phyloP scores from a whole-genome alignment of 2,113 vertebrate genomes.

The Condylura cristata region DNA sequence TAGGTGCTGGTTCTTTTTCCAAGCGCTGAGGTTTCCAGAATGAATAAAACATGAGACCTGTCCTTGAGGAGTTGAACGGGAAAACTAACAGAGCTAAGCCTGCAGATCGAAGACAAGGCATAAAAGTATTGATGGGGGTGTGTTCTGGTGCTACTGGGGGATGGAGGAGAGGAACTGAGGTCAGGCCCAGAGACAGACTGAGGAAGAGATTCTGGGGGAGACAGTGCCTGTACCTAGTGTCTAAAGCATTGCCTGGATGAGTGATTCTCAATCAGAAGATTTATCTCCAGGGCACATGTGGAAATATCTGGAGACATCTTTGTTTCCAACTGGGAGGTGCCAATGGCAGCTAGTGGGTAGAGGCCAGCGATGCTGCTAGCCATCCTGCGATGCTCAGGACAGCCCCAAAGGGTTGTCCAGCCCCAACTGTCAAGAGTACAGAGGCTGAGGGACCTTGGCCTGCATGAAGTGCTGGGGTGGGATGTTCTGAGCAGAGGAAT shows the following conservation, averaged over 20 bases:
- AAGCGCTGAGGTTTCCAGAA: conserved; percentile 18
- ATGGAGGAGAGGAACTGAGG: neutral
- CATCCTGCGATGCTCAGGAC: neutral
- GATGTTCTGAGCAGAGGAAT: neutral
- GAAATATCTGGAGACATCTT: neutral
- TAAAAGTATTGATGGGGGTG: neutral
- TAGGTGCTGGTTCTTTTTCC: neutral
- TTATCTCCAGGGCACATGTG: neutral
- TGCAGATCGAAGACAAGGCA: neutral
- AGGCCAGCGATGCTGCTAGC: neutral
- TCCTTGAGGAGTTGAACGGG: neutral
- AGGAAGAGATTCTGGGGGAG: neutral
- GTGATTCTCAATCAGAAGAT: neutral
- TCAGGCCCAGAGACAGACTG: neutral
- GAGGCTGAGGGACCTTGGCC: neutral
- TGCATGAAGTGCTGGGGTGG: neutral
- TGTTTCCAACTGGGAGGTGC: neutral
- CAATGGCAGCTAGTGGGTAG: neutral
- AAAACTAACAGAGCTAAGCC: neutral
- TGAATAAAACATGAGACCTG: conserved; percentile 62
- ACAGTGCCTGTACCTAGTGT: neutral
- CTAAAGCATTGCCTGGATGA: neutral
- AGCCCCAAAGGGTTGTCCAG: neutral
- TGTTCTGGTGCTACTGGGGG: neutral
- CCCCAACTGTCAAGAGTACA: neutral